A percentile compares a stretch with the other conserved stretches of the same genome.
These are phyloP conservation scores for Helicoverpa zea DNA, from an alignment of 1,140 invertebrate species.

Conservation along the genomic window DNA sequence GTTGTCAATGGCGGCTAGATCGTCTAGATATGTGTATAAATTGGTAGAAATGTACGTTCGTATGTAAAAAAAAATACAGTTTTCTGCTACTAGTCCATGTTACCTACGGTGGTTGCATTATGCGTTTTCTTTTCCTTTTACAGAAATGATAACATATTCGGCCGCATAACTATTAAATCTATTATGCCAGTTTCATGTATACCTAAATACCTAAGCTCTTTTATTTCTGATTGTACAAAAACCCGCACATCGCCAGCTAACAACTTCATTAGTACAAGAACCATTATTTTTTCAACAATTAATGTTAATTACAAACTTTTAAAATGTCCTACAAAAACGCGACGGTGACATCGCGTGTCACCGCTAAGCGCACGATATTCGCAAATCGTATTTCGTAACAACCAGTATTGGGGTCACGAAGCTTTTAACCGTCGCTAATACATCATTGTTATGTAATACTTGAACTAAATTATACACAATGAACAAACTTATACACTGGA, in stretches of 20 bases:
- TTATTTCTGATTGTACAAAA: too few relatives aligned
- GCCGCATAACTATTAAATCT: too few relatives aligned
- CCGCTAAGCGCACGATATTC: conserved; percentile 2
- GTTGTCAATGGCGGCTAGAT: conserved; percentile 28
- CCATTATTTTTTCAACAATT: not conserved
- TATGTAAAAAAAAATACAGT: not conserved
- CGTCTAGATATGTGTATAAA: not conserved
- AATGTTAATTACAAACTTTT: not conserved
- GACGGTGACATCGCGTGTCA: not conserved
- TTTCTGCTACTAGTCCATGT: too few relatives aligned
- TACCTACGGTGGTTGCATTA: too few relatives aligned
- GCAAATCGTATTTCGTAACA: conserved; percentile 45
- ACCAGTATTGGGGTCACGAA: conserved; percentile 22
- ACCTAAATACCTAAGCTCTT: too few relatives aligned
- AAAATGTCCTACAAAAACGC: not conserved
- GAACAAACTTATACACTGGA: conserved; percentile 3
- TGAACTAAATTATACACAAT: conserved; percentile 10
- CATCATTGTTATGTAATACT: conserved; percentile 47
- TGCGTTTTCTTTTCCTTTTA: too few relatives aligned
- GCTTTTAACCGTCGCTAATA: conserved; percentile 41
- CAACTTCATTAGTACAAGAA: too few relatives aligned
- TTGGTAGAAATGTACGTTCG: not conserved
- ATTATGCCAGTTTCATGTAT: too few relatives aligned
- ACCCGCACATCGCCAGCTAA: too few relatives aligned
- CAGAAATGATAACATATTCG: too few relatives aligned